Conservation (phyloP, 2,113 vertebrate species). For the Anoura caudifer region DNA sequence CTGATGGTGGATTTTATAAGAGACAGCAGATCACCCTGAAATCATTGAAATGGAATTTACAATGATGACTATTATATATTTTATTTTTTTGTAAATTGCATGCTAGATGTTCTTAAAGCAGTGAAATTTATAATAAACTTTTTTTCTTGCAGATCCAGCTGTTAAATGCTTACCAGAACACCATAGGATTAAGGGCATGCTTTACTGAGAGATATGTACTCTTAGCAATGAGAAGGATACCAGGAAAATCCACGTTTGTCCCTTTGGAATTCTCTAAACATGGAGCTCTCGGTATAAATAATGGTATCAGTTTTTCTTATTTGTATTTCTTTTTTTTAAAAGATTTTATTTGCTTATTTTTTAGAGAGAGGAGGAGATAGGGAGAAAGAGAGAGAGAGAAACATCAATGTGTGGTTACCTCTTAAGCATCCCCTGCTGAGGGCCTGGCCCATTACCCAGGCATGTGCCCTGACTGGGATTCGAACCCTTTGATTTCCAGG, state of each 20-base stretch:
- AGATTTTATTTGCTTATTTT: too few relatives aligned
- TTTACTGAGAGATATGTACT: not conserved
- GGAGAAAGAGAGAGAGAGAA: too few relatives aligned
- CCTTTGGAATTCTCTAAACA: not conserved
- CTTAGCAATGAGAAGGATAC: not conserved
- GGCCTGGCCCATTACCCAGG: too few relatives aligned
- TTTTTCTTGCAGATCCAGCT: not conserved
- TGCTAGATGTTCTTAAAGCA: not conserved
- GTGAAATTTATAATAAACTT: not conserved
- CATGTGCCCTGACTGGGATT: too few relatives aligned
- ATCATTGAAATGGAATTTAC: slow-evolving; percentile 2
- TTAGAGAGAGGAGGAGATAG: too few relatives aligned
- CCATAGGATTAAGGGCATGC: too few relatives aligned
- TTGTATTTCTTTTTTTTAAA: too few relatives aligned
- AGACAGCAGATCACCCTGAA: not conserved
- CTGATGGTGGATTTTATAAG: not conserved
- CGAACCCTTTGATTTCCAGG: too few relatives aligned
- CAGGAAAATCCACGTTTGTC: not conserved
- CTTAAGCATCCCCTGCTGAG: too few relatives aligned
- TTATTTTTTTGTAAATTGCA: not conserved
- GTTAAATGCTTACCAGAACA: not conserved
- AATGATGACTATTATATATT: not conserved
- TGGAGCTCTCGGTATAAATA: not conserved
- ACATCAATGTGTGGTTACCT: too few relatives aligned
- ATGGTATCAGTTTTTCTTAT: not conserved